Base-by-base conservation (phyloP, 2,888 invertebrate genomes). In the Dryomyza anilis region DNA sequence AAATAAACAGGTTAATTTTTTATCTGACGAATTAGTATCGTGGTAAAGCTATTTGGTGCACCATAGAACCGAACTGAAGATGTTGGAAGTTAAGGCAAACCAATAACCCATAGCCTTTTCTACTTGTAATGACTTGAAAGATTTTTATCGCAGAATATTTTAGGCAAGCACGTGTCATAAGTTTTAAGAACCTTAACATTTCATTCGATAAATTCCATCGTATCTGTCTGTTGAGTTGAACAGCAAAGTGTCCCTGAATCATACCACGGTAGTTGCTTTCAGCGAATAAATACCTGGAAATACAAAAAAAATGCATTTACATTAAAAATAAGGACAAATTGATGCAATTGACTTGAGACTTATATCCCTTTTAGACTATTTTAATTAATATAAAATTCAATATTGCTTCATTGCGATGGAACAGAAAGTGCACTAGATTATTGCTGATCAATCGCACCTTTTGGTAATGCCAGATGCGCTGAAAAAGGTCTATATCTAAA, bases 341-440 rank as follows among this genome's bases (percentile, higher is more conserved):
- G 33, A 33, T 8, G 6, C 33, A 33, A 33, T 33, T 33, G 7
- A 12, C 21, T 14, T 4, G 16, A 46, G 23, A 45, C 29, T 55
- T 14, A 46, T 75, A 72, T 71, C 91, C 92, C 91, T 88, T 91
- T 90, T 69, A 91, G 86, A 81, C 95, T 75, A 94, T 92, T 85
- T 95, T 95, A 83, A 92, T 93, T 71, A 95, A 86, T 77, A 90
- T 90, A 84, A 95, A 91, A 72, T 90, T 87, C 65, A 95, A 86
- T 71, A 86, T 85, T 10, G 91, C 90, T 75, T 90, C 89, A 78
- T 91, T 89, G 81, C 91, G 87, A n/a, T 88, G 86, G 67, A 89
- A 88, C 12, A 89, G 88, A 0, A 89, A 88, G 46, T 91, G 91
- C 72, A 95, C 91, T 79, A 93, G 91, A 73, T 95, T 86, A 80